Evolutionary conservation across 2,888 invertebrate species (phyloP).

Genomic region (Marronus borbonicus): DNA sequence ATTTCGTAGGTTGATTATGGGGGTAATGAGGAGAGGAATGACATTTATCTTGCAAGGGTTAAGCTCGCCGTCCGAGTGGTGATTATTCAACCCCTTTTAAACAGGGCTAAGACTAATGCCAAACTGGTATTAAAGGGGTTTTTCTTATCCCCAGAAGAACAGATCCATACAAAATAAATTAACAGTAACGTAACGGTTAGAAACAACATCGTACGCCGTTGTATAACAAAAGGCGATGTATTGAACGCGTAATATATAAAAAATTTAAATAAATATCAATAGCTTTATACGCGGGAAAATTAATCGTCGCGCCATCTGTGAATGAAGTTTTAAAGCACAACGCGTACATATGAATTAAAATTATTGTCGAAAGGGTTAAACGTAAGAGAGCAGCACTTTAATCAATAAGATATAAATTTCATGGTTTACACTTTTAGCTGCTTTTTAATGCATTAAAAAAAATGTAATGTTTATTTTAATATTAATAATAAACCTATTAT

Average conservation of each 20-base stretch:
- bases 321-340: conserved; percentile 46
- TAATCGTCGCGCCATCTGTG: conserved; percentile 57
- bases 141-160: conserved; percentile 37
- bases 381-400: conserved; percentile 51
- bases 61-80: conserved; percentile 67
- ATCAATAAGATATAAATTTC: conserved; percentile 53
- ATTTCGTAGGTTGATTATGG: conserved; percentile 65
- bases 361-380: conserved; percentile 62
- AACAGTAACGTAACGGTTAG: conserved; percentile 8
- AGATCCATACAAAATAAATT: conserved; percentile 23
- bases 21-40: conserved; percentile 68
- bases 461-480: too few relatives aligned
- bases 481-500: background rate
- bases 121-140: conserved; percentile 67
- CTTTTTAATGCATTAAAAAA: too few relatives aligned
- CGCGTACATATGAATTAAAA: conserved; percentile 45
- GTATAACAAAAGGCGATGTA: background rate
- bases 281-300: conserved; percentile 11
- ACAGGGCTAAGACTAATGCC: conserved; percentile 69
- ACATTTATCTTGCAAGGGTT: conserved; percentile 71
- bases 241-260: conserved; percentile 9
- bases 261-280: conserved; percentile 13
- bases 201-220: background rate
- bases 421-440: background rate
- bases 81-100: conserved; percentile 70